These are phyloP conservation scores for Drosophila picticornis DNA, from an alignment of 2,888 invertebrate genomes.

Conservation along the genomic window DNA sequence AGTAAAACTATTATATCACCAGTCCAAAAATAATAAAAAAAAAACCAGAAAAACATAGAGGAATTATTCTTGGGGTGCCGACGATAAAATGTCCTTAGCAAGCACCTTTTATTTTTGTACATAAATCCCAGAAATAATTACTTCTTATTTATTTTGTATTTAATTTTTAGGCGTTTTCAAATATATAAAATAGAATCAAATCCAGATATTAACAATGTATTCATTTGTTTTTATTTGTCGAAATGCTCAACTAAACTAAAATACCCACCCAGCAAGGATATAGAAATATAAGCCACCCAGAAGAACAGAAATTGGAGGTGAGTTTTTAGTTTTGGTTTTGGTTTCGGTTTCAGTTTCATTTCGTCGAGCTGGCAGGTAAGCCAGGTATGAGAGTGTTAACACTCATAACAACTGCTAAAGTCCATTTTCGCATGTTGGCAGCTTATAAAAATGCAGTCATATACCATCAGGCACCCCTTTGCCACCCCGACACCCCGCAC, in stretches of 20 bases:
- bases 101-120: neutral
- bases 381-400: constrained; percentile 78
- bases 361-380: constrained; percentile 35
- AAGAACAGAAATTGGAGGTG: constrained; percentile 10
- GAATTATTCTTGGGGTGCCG: too few species aligned
- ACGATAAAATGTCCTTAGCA: neutral
- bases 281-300: neutral
- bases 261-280: constrained; percentile 1
- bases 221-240: too few species aligned
- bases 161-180: neutral
- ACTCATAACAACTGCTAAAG: constrained; percentile 82
- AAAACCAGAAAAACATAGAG: constrained; percentile 21
- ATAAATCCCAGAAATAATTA: neutral
- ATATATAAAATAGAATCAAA: neutral
- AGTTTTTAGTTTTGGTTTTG: constrained; percentile 44
- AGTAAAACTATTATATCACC: constrained; percentile 70
- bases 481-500: neutral
- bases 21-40: constrained; percentile 61
- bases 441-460: constrained; percentile 81
- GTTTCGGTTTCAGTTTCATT: constrained; percentile 56
- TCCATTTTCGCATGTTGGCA: constrained; percentile 84
- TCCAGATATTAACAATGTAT: neutral
- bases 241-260: neutral
- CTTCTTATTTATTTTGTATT: neutral
- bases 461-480: constrained; percentile 49